phyloP scores from a whole-genome alignment of 2,797 vertebrate species.

The Anisognathus igniventris region DNA sequence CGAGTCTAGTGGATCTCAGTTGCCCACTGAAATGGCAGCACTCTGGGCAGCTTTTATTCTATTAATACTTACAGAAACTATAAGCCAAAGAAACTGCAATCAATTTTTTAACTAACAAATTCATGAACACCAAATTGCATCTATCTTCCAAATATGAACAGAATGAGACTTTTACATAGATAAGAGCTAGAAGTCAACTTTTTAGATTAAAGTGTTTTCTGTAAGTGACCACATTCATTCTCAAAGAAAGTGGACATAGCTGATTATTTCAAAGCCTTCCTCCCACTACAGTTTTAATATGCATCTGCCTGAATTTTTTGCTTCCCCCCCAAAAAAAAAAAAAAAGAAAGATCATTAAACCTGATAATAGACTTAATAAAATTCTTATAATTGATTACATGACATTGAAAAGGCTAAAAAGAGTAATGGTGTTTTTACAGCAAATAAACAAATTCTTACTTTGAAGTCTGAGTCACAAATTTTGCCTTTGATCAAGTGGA shows the following conservation, averaged over 20 bases:
- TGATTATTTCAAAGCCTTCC: not conserved
- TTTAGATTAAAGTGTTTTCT: not conserved
- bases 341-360: not conserved
- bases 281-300: not conserved
- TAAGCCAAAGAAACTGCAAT: not conserved
- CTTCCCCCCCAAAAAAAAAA: not conserved
- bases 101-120: not conserved
- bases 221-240: not conserved
- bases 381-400: not conserved
- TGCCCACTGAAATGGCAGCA: not conserved
- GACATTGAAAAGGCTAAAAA: not conserved
- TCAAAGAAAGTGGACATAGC: not conserved
- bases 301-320: not conserved
- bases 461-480: constrained; percentile 61
- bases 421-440: constrained; percentile 26
- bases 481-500: constrained; percentile 65
- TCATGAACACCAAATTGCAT: not conserved
- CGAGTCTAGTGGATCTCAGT: not conserved
- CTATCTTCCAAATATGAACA: not conserved
- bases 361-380: not conserved
- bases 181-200: not conserved
- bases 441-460: constrained; percentile 28
- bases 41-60: not conserved
- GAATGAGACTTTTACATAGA: not conserved
- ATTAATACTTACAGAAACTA: not conserved